Percentiles rank a stretch among this genome's conserved stretches.
phyloP scores from a whole-genome alignment of 2,113 vertebrate species.

The Epinephelus cyanopodus region DNA sequence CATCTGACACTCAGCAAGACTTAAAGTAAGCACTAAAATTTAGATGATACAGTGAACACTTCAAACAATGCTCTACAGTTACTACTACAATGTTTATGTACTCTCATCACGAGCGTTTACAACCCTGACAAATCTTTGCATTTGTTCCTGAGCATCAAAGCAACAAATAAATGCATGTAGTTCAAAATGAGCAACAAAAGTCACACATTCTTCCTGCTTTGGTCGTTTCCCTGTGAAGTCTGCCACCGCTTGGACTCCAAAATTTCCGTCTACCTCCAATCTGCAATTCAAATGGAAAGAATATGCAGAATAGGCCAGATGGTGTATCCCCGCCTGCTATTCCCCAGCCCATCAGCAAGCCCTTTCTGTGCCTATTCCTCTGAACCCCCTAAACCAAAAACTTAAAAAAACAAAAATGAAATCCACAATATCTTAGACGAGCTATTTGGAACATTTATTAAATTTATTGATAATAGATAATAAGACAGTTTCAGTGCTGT shows the following conservation, averaged over 20 bases:
- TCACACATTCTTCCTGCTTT: conserved; percentile 40
- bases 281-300: conserved; percentile 81
- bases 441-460: conserved; percentile 62
- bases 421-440: conserved; percentile 64
- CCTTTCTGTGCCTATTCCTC: conserved; percentile 66
- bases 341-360: conserved; percentile 70
- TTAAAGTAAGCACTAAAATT: neutral
- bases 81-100: neutral
- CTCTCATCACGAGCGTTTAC: neutral
- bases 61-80: neutral
- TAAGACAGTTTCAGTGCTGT: neutral
- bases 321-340: conserved; percentile 72
- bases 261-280: conserved; percentile 72
- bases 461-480: conserved; percentile 29
- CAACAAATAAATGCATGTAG: conserved; percentile 13
- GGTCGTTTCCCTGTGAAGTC: conserved; percentile 62
- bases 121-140: neutral
- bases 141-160: conserved; percentile 7
- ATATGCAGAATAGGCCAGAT: conserved; percentile 80
- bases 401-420: conserved; percentile 58
- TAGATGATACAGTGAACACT: neutral
- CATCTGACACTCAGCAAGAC: neutral
- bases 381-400: conserved; percentile 65
- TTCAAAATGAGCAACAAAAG: conserved; percentile 36
- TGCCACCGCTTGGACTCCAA: conserved; percentile 63